Evolutionary conservation across 1,140 invertebrate genomes (phyloP).

Genomic region (Pectinophora gossypiella): DNA sequence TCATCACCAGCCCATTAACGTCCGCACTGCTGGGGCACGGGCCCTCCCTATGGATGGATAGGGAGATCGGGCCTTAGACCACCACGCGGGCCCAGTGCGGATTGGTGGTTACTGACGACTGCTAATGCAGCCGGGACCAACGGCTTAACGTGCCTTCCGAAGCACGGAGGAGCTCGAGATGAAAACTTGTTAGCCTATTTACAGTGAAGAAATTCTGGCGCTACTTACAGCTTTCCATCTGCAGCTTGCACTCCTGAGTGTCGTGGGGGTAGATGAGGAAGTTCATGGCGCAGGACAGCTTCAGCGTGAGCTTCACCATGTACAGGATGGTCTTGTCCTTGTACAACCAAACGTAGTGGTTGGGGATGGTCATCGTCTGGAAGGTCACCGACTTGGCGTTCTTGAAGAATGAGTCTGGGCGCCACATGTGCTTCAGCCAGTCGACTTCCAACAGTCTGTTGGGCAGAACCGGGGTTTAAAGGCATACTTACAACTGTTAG

Average conservation of each 20-base stretch:
- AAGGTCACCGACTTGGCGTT: constrained; percentile 95
- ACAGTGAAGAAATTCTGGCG: no score
- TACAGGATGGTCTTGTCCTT: constrained; percentile 92
- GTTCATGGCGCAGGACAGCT: constrained; percentile 93
- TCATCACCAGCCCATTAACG: no score
- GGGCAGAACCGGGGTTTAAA: constrained; percentile 84
- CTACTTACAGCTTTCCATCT: constrained; percentile 93
- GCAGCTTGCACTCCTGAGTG: constrained; percentile 92
- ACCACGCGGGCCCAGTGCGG: no score
- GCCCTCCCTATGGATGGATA: no score
- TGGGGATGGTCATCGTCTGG: constrained; percentile 95
- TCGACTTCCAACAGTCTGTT: constrained; percentile 88
- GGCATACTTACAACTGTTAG: constrained; percentile 97
- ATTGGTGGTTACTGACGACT: no score
- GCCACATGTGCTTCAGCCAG: constrained; percentile 94
- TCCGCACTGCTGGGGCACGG: no score
- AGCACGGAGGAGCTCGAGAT: no score
- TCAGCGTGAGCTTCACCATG: constrained; percentile 91
- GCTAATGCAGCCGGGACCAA: no score
- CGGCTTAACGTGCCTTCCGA: no score
- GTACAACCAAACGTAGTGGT: constrained; percentile 93
- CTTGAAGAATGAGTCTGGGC: constrained; percentile 92
- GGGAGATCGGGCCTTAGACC: no score
- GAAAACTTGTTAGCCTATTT: no score
- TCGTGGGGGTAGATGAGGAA: constrained; percentile 94